phyloP scores from a whole-genome alignment of 2,797 vertebrate genomes.

The Mus spretus region DNA sequence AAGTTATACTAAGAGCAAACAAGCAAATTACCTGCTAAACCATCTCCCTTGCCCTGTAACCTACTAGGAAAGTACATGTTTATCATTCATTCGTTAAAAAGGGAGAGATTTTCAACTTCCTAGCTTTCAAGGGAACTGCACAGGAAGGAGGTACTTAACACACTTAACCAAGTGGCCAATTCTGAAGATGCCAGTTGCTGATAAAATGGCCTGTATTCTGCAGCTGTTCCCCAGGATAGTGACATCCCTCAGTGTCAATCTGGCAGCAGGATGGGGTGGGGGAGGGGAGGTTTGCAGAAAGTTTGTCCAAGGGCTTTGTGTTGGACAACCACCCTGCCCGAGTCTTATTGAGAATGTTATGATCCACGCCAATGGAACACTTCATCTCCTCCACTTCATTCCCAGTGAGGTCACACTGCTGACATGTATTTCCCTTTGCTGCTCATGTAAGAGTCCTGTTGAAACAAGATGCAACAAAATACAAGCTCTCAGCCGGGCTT shows the following conservation, averaged over 20 bases:
- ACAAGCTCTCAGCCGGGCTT: not conserved
- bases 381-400: not conserved
- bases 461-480: slow-evolving; percentile 30
- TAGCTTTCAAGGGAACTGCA: not conserved
- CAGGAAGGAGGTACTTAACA: not conserved
- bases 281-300: not conserved
- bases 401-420: not conserved
- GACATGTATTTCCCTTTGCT: not conserved
- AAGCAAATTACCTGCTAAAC: not conserved
- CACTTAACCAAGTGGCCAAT: not conserved
- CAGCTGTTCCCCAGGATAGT: not conserved
- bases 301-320: not conserved
- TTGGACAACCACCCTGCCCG: not conserved
- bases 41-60: not conserved
- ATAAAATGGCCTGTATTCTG: not conserved
- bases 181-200: not conserved
- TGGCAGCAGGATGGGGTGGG: not conserved
- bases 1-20: not conserved
- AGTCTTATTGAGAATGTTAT: not conserved
- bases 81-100: not conserved
- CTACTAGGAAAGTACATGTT: not conserved
- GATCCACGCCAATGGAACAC: not conserved
- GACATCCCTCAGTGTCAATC: not conserved
- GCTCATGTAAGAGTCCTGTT: not conserved
- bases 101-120: not conserved